phyloP scores from a whole-genome alignment of 1,140 invertebrate genomes.

The Hydropsyche tenuis region DNA sequence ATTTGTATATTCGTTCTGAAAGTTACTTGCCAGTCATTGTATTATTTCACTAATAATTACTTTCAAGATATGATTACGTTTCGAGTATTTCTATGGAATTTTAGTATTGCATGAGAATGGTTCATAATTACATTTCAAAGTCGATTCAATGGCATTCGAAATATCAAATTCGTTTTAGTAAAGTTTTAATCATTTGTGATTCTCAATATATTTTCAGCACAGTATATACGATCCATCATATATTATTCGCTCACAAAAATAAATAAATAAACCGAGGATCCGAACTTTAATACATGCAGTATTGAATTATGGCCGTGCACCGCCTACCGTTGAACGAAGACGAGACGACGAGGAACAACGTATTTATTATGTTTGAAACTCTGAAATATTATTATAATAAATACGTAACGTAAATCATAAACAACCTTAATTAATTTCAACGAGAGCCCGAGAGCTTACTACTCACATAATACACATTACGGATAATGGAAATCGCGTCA shows the following conservation, averaged over 20 bases:
- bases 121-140: too few species aligned
- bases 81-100: too few species aligned
- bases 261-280: neutral
- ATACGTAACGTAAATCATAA: constrained; percentile 16
- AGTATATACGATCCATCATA: too few species aligned
- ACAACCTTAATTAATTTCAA: constrained; percentile 17
- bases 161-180: too few species aligned
- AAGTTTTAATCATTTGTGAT: too few species aligned
- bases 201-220: too few species aligned
- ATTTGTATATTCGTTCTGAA: too few species aligned
- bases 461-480: neutral
- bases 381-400: neutral
- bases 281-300: constrained; percentile 14
- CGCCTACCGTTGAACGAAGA: constrained; percentile 18
- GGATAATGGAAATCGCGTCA: constrained; percentile 1
- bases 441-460: neutral
- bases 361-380: constrained; percentile 21
- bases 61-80: too few species aligned
- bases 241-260: neutral
- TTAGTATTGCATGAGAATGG: too few species aligned
- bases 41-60: too few species aligned
- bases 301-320: constrained; percentile 8
- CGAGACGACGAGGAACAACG: constrained; percentile 14
- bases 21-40: too few species aligned
- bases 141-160: too few species aligned